Evolutionary conservation across 53 echinoderm and acorn worm genomes (phyloP).

Genomic region (Crossaster papposus): DNA sequence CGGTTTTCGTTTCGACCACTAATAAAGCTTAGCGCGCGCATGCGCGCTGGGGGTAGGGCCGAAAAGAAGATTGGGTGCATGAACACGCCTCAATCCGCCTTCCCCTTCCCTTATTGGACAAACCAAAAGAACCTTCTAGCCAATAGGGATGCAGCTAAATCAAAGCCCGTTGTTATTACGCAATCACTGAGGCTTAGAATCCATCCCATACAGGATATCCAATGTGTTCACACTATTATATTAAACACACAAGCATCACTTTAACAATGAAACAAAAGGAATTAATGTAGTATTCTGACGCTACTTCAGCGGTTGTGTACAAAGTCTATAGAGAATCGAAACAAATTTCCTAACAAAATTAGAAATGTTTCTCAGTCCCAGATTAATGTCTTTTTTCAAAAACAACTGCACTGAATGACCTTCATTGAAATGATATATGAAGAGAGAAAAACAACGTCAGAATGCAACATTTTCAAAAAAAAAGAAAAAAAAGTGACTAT

Average conservation of each 20-base stretch:
- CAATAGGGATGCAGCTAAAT: conserved; percentile 53
- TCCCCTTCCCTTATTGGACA: conserved; percentile 65
- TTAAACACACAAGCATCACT: background rate
- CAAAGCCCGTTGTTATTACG: conserved; percentile 16
- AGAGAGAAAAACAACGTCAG: too few species aligned
- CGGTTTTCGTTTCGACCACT: background rate
- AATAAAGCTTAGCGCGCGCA: conserved; percentile 25
- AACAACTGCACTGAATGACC: too few species aligned
- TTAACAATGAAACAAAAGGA: background rate
- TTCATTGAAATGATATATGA: too few species aligned
- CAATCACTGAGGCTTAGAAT: conserved; percentile 13
- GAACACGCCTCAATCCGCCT: conserved; percentile 66
- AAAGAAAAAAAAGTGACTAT: too few species aligned
- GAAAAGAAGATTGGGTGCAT: conserved; percentile 61
- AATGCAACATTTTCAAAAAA: too few species aligned
- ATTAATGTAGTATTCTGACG: too few species aligned
- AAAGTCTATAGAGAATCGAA: too few species aligned
- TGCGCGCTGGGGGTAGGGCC: conserved; percentile 62
- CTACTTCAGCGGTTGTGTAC: too few species aligned
- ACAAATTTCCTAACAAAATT: too few species aligned
- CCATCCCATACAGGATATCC: background rate
- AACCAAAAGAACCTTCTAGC: conserved; percentile 45
- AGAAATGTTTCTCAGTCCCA: too few species aligned
- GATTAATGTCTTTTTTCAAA: too few species aligned
- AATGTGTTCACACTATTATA: background rate